Evolutionary conservation across 2,797 vertebrate genomes (phyloP).

Genomic region (Propithecus perrieri): DNA sequence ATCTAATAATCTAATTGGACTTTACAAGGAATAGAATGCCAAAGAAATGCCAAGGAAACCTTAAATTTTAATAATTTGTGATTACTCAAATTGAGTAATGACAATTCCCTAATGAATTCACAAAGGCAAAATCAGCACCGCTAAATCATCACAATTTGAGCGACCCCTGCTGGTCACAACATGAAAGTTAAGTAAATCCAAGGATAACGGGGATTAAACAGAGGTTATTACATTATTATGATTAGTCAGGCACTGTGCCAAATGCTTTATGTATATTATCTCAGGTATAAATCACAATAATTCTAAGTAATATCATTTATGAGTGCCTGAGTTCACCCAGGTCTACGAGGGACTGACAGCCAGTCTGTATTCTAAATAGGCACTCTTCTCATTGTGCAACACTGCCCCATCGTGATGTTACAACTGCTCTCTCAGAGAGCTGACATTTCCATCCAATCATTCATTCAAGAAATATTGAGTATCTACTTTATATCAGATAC

Average conservation of each 20-base stretch:
- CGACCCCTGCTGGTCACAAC: slow-evolving; percentile 47
- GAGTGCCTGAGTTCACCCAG: not conserved
- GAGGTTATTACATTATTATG: not conserved
- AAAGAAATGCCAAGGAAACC: not conserved
- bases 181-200: not conserved
- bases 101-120: not conserved
- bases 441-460: not conserved
- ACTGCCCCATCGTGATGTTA: not conserved
- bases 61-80: slow-evolving; percentile 39
- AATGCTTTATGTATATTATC: not conserved
- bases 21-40: not conserved
- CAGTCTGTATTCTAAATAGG: not conserved
- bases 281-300: not conserved
- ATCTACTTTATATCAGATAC: not conserved
- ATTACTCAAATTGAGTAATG: not conserved
- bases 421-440: not conserved
- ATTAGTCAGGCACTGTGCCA: not conserved
- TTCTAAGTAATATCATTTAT: not conserved
- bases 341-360: not conserved
- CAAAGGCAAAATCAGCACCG: not conserved
- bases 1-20: not conserved
- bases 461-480: not conserved
- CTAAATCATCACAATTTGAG: not conserved
- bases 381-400: not conserved
- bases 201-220: not conserved